Evolutionary conservation across 1,140 invertebrate species (phyloP).

Genomic region (Trichonephila clavipes): DNA sequence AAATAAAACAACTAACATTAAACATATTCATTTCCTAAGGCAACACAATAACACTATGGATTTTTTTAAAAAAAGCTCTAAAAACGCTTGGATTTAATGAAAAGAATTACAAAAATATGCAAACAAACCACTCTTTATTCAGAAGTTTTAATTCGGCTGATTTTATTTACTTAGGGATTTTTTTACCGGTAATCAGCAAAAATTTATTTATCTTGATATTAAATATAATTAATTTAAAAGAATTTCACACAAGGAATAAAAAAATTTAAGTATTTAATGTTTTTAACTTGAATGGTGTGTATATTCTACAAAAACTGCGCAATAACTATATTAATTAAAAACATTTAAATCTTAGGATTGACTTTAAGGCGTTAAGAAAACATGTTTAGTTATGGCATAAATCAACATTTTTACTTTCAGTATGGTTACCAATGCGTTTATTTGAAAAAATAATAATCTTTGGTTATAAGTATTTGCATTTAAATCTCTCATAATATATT

Average conservation of each 20-base stretch:
- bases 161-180: not conserved
- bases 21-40: no score
- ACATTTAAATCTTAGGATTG: not conserved
- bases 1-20: no score
- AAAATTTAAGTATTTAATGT: not conserved
- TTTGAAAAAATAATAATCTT: no score
- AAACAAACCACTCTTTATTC: not conserved
- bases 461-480: no score
- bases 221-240: not conserved
- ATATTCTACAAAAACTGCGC: not conserved
- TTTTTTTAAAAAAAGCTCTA: not conserved
- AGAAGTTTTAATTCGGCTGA: not conserved
- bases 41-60: not conserved
- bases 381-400: no score
- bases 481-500: no score
- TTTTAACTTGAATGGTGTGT: no score
- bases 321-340: not conserved
- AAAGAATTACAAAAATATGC: not conserved
- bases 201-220: not conserved
- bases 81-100: not conserved
- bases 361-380: no score
- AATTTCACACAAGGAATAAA: not conserved
- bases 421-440: no score
- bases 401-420: no score
- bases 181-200: not conserved